Conservation (phyloP, 1,140 invertebrate genomes). For the Diprion similis region DNA sequence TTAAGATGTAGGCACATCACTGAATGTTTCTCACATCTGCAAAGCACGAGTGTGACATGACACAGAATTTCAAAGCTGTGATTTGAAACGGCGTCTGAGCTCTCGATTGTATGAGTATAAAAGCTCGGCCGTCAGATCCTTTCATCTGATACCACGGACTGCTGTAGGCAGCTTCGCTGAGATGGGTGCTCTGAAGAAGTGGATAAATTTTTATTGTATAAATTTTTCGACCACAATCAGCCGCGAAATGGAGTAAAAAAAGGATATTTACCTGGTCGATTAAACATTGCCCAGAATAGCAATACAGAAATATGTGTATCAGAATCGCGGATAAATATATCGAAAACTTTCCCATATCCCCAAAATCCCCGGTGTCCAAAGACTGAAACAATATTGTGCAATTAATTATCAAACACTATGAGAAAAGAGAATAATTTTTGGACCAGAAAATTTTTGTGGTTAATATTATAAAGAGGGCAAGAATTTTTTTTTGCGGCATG, state of each 20-base stretch:
- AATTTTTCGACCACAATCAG: neutral
- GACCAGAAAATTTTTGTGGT: no score
- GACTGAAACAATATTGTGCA: neutral
- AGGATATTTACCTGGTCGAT: neutral
- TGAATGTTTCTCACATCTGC: slow-evolving; percentile 18
- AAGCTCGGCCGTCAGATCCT: neutral
- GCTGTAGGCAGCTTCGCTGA: slow-evolving; percentile 11
- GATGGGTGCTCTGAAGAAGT: slow-evolving; percentile 3
- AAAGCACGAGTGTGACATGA: slow-evolving; percentile 9
- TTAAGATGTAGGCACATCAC: no score
- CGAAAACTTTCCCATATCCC: neutral
- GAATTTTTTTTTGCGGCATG: no score
- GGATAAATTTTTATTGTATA: neutral
- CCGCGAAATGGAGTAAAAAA: neutral
- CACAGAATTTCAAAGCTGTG: slow-evolving; percentile 18
- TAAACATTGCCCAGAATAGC: neutral
- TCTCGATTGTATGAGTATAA: slow-evolving; percentile 12
- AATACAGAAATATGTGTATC: neutral
- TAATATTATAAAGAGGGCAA: no score
- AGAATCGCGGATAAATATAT: neutral
- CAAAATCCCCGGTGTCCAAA: neutral
- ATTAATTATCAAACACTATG: no score
- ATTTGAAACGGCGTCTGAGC: slow-evolving; percentile 19
- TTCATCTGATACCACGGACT: slow-evolving; percentile 15
- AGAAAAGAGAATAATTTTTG: no score